Conservation (phyloP, 2,888 invertebrate species). For the Scaeva pyrastri region DNA sequence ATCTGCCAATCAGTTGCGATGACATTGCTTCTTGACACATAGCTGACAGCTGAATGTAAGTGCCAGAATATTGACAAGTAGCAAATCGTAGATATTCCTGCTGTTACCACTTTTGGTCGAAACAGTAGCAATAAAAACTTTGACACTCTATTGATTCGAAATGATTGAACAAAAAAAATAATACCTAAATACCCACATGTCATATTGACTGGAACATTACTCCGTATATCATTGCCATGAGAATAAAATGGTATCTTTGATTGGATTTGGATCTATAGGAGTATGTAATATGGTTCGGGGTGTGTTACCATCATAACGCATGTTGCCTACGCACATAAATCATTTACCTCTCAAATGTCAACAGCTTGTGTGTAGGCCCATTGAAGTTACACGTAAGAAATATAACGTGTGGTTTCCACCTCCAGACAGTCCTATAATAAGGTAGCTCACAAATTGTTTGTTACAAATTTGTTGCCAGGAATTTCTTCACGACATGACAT, state of each 20-base stretch:
- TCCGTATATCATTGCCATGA: slow-evolving; percentile 1
- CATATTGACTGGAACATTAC: not conserved
- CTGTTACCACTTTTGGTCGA: slow-evolving; percentile 27
- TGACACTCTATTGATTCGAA: slow-evolving; percentile 47
- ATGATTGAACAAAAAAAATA: slow-evolving; percentile 5
- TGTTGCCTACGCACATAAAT: slow-evolving; percentile 50
- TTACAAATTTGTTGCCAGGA: slow-evolving; percentile 48
- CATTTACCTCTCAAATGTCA: slow-evolving; percentile 63
- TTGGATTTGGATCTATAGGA: too few species aligned
- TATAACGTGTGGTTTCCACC: slow-evolving; percentile 45
- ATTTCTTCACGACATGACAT: slow-evolving; percentile 44
- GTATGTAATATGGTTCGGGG: slow-evolving; percentile 53
- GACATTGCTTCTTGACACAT: slow-evolving; percentile 69
- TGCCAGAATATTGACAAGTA: slow-evolving; percentile 54
- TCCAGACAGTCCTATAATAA: slow-evolving; percentile 44
- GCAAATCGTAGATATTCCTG: slow-evolving; percentile 20
- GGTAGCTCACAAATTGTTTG: slow-evolving; percentile 55
- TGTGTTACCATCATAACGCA: slow-evolving; percentile 60
- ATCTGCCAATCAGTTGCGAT: slow-evolving; percentile 54
- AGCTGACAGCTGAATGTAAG: slow-evolving; percentile 68
- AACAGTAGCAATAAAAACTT: slow-evolving; percentile 57
- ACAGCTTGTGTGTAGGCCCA: slow-evolving; percentile 58
- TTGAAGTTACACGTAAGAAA: not conserved
- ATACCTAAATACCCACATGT: not conserved
- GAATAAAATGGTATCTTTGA: slow-evolving; percentile 9